These are phyloP conservation scores for Dynastes grantii DNA, from an alignment of 2,888 invertebrate species.

Conservation along the genomic window DNA sequence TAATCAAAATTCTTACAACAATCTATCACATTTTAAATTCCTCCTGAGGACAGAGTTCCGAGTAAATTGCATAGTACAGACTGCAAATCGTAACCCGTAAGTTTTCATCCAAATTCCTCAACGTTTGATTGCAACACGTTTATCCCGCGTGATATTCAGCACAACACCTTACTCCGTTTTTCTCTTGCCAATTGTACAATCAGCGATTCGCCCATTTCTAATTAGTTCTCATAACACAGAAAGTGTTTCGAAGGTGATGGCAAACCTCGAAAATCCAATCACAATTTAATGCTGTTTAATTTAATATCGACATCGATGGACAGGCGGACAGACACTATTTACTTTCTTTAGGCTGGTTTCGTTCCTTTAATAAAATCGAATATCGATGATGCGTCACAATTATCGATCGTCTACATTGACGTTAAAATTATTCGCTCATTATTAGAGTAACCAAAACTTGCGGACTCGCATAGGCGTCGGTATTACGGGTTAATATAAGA, in stretches of 20 bases:
- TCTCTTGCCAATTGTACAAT: neutral
- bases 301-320: conserved; percentile 21
- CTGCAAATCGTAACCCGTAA: no score
- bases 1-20: no score
- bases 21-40: no score
- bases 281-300: conserved; percentile 30
- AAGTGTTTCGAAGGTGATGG: conserved; percentile 9
- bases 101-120: neutral
- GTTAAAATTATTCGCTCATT: conserved; percentile 27
- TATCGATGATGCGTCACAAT: conserved; percentile 24
- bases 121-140: neutral
- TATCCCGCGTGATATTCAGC: neutral
- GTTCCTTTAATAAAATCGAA: conserved; percentile 22
- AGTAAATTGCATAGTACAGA: no score
- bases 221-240: conserved; percentile 14
- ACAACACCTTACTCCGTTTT: neutral
- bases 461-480: no score
- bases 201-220: neutral
- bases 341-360: conserved; percentile 13
- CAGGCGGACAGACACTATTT: conserved; percentile 30
- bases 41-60: no score
- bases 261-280: conserved; percentile 18
- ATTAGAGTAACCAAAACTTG: no score
- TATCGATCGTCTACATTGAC: neutral
- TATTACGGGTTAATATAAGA: no score